These are phyloP conservation scores for Anseranas semipalmata DNA, from an alignment of 2,113 vertebrate species.

Conservation along the genomic window DNA sequence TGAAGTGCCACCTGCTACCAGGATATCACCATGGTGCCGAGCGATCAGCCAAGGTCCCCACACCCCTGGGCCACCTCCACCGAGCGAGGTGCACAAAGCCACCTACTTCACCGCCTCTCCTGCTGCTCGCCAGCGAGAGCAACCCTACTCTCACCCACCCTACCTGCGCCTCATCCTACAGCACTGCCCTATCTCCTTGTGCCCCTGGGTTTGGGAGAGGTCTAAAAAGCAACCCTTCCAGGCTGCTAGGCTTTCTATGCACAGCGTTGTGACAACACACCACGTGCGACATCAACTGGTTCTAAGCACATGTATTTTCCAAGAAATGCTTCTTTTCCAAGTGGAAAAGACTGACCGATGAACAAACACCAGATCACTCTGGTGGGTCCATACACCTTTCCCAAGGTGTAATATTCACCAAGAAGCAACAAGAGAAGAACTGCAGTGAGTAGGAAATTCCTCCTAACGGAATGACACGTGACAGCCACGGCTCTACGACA, in stretches of 20 bases:
- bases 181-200: not conserved
- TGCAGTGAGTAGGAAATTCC: not conserved
- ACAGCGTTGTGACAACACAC: not conserved
- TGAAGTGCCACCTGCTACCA: not conserved
- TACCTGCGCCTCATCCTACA: not conserved
- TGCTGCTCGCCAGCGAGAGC: not conserved
- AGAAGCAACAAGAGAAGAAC: not conserved
- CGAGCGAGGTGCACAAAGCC: not conserved
- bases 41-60: not conserved
- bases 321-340: not conserved
- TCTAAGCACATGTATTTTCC: not conserved
- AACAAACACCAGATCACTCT: not conserved
- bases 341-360: not conserved
- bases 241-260: not conserved
- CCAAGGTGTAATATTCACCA: not conserved
- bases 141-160: accelerated
- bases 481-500: not conserved
- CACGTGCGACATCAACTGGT: not conserved
- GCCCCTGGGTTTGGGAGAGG: not conserved
- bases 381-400: not conserved
- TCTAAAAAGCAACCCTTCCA: not conserved
- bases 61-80: not conserved
- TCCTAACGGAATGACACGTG: not conserved
- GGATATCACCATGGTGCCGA: not conserved
- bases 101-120: not conserved